Evolutionary conservation across 2,113 vertebrate genomes (phyloP).

Genomic region (Astur gentilis): DNA sequence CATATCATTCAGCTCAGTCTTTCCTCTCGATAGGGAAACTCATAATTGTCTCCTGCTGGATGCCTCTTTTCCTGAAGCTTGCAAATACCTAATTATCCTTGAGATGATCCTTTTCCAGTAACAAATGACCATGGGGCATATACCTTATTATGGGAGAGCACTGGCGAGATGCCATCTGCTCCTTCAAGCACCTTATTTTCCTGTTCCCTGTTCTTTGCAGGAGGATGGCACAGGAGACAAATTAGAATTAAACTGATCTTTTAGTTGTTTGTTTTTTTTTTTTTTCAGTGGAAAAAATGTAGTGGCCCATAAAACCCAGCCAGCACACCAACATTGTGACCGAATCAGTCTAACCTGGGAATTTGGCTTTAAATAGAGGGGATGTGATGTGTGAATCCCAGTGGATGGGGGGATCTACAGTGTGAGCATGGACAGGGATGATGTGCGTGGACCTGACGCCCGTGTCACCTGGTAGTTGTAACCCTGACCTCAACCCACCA

Average conservation of each 20-base stretch:
- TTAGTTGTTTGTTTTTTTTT: accelerated
- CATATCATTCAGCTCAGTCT: not conserved
- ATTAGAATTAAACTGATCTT: not conserved
- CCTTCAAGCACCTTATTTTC: not conserved
- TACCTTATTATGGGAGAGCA: not conserved
- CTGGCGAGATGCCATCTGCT: not conserved
- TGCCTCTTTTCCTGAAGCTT: not conserved
- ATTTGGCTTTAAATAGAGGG: not conserved
- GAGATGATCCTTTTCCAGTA: not conserved
- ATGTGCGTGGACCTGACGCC: not conserved
- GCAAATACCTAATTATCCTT: not conserved
- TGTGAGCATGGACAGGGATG: accelerated
- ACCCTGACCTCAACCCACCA: not conserved
- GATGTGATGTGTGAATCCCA: too few species aligned
- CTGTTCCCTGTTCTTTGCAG: not conserved
- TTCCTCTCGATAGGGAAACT: not conserved
- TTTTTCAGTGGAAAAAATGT: not conserved
- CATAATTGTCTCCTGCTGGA: not conserved
- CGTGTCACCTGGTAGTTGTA: accelerated
- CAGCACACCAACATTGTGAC: not conserved
- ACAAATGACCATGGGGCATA: not conserved
- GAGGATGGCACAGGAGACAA: not conserved
- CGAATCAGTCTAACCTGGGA: not conserved
- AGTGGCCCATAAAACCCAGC: not conserved
- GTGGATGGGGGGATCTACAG: not conserved